A percentile compares a stretch with the other conserved stretches of the same genome.
These are phyloP conservation scores for Syngnathus rostellatus DNA, from an alignment of 2,797 vertebrate species.

Conservation along the genomic window DNA sequence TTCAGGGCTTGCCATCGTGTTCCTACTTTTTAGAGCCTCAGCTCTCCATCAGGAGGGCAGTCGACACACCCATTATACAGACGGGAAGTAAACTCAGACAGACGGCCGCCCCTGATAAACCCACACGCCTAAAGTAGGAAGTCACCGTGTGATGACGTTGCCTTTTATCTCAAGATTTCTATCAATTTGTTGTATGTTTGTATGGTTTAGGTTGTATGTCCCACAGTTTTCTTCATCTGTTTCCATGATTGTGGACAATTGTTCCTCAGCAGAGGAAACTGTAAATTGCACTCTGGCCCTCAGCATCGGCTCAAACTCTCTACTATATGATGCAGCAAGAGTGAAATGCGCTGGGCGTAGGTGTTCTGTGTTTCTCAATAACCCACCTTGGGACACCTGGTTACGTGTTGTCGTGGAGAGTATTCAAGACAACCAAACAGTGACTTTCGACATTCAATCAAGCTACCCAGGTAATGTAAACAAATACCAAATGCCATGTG, in stretches of 20 bases:
- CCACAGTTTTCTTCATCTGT: slow-evolving; percentile 76
- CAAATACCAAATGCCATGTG: background rate
- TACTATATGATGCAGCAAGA: slow-evolving; percentile 60
- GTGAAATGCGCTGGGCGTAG: slow-evolving; percentile 64
- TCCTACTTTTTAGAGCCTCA: slow-evolving; percentile 87
- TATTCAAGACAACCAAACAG: slow-evolving; percentile 45
- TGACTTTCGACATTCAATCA: slow-evolving; percentile 67
- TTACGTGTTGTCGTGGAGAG: slow-evolving; percentile 75
- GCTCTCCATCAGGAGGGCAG: slow-evolving; percentile 76
- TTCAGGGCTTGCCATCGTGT: slow-evolving; percentile 83
- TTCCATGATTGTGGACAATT: slow-evolving; percentile 68
- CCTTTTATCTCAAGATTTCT: background rate
- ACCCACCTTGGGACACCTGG: slow-evolving; percentile 86
- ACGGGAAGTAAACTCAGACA: slow-evolving; percentile 57
- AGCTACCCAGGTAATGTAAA: slow-evolving; percentile 72
- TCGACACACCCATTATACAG: slow-evolving; percentile 75
- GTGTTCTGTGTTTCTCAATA: slow-evolving; percentile 69
- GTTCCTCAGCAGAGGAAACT: slow-evolving; percentile 40
- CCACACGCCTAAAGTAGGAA: slow-evolving; percentile 78
- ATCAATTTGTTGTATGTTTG: slow-evolving; percentile 1
- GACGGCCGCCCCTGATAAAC: slow-evolving; percentile 53
- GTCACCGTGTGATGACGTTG: rapidly evolving
- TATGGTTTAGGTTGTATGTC: slow-evolving; percentile 73
- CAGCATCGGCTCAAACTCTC: slow-evolving; percentile 71
- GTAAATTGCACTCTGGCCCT: slow-evolving; percentile 66